Evolutionary conservation across 2,113 vertebrate species (phyloP).

Genomic region (Crotalus helleri): DNA sequence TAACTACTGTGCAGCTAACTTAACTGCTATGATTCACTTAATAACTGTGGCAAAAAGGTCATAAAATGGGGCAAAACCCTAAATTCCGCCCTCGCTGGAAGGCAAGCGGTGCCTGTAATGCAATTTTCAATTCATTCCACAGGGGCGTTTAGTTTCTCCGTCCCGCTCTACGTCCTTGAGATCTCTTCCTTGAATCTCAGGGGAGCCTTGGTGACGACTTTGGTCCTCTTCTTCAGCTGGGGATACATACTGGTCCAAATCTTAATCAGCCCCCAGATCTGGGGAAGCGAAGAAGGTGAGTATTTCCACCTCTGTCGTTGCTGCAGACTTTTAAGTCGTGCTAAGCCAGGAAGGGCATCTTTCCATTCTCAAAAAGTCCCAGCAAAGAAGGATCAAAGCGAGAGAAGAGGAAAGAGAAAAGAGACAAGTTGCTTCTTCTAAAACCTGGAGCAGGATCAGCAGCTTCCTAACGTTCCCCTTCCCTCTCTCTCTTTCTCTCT

Average conservation of each 20-base stretch:
- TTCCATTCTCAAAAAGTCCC: neutral
- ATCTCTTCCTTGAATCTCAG: neutral
- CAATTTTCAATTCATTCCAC: neutral
- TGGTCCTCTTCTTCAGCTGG: neutral
- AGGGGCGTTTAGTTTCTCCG: neutral
- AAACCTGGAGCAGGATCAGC: neutral
- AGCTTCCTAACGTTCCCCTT: neutral
- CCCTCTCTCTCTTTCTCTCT: too few relatives aligned
- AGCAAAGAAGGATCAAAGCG: neutral
- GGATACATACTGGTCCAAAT: neutral
- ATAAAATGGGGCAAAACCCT: neutral
- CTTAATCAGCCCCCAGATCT: neutral
- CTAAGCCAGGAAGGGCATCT: neutral
- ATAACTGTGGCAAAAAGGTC: too few relatives aligned
- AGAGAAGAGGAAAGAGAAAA: neutral
- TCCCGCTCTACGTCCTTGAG: neutral
- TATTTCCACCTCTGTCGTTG: neutral
- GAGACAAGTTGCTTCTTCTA: neutral
- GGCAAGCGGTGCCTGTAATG: neutral
- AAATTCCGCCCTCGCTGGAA: neutral
- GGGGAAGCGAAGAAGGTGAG: neutral
- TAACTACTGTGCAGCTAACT: too few relatives aligned
- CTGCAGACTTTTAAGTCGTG: too few relatives aligned
- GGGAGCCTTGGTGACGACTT: neutral
- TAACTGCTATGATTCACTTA: too few relatives aligned